Conservation (phyloP, 2,113 vertebrate species). For the Ceyx cyanopectus region DNA sequence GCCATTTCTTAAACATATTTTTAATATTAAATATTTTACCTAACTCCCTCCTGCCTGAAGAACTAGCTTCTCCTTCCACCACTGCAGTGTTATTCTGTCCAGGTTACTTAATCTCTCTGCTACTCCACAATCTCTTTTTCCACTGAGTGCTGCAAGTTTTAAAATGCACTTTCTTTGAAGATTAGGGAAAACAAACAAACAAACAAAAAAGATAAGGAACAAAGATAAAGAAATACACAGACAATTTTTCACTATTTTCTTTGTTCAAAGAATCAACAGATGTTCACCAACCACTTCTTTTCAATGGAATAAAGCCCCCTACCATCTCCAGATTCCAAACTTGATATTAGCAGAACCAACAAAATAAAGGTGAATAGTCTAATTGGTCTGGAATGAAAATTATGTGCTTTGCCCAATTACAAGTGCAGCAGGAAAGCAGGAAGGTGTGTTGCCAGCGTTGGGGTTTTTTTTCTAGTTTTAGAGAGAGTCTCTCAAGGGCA, state of each 20-base stretch:
- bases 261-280: neutral
- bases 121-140: neutral
- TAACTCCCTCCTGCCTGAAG: neutral
- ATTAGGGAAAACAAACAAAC: neutral
- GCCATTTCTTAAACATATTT: neutral
- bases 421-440: slow-evolving; percentile 33
- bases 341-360: neutral
- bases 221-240: neutral
- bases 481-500: neutral
- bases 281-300: neutral
- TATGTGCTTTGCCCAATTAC: neutral
- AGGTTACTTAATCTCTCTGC: neutral
- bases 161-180: neutral
- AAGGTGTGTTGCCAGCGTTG: slow-evolving; percentile 25
- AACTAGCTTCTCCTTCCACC: neutral
- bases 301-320: neutral
- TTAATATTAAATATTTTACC: neutral
- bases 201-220: neutral
- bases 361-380: neutral
- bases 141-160: neutral
- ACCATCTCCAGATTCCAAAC: neutral
- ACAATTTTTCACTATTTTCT: neutral
- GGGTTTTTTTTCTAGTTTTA: neutral
- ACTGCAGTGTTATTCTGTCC: neutral
- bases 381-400: slow-evolving; percentile 37